phyloP scores from a whole-genome alignment of 2,113 vertebrate species.

The Bujurquina vittata region DNA sequence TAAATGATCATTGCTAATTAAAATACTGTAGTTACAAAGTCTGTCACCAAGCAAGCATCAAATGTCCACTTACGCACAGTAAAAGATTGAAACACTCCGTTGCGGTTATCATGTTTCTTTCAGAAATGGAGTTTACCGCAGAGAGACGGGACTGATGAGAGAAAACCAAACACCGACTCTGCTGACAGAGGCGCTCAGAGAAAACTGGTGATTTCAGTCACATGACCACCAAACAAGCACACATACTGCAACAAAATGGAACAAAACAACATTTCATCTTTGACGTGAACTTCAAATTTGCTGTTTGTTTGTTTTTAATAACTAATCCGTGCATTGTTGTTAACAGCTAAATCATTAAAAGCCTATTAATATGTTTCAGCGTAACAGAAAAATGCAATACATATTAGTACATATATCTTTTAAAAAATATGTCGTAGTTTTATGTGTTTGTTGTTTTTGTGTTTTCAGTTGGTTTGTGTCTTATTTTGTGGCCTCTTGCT shows the following conservation, averaged over 20 bases:
- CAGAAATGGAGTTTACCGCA: conserved; percentile 57
- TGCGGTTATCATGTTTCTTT: not conserved
- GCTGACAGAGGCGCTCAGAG: not conserved
- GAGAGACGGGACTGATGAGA: not conserved
- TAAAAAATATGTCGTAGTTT: no score
- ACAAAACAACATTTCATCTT: not conserved
- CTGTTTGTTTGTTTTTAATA: not conserved
- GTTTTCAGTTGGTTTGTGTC: no score
- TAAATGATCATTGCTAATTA: no score
- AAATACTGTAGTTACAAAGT: no score
- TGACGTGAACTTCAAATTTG: not conserved
- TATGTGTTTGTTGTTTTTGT: no score
- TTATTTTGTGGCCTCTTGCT: no score
- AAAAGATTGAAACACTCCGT: no score
- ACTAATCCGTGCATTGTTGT: not conserved
- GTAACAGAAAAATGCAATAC: not conserved
- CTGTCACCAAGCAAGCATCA: no score
- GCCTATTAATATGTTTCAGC: not conserved
- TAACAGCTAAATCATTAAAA: not conserved
- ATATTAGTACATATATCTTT: not conserved
- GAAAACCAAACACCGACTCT: not conserved
- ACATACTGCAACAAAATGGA: not conserved
- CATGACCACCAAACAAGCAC: not conserved
- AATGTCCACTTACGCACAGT: no score
- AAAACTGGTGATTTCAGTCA: conserved; percentile 33